Evolutionary conservation across 2,113 vertebrate genomes (phyloP).

Genomic region (Crotalus helleri): DNA sequence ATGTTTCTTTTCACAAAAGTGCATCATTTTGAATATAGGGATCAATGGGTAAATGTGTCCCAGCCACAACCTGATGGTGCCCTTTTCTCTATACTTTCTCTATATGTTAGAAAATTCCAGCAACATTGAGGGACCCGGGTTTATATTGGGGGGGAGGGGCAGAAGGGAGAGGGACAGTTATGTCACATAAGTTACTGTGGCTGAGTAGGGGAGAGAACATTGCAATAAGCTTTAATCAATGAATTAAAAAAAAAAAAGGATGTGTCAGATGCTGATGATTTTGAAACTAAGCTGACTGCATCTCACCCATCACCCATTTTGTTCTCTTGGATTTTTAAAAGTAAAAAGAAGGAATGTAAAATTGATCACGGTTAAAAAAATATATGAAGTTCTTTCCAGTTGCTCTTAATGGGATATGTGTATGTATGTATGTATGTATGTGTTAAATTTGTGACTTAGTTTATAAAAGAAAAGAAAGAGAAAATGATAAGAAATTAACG

Average conservation of each 20-base stretch:
- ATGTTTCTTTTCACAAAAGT: neutral
- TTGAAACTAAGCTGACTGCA: neutral
- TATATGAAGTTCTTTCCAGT: neutral
- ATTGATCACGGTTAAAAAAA: neutral
- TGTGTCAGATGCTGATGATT: neutral
- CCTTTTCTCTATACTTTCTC: neutral
- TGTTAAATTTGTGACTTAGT: neutral
- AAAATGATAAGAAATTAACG: neutral
- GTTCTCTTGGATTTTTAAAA: neutral
- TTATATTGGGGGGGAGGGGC: neutral
- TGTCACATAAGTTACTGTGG: accelerated
- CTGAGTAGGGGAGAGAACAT: neutral
- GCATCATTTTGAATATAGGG: neutral
- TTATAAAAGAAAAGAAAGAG: neutral
- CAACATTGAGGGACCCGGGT: neutral
- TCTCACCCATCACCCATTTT: neutral
- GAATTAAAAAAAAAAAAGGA: too few species aligned
- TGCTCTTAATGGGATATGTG: neutral
- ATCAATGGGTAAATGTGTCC: neutral
- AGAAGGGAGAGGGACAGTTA: neutral
- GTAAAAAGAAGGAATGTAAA: neutral
- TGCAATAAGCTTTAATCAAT: neutral
- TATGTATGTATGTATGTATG: neutral
- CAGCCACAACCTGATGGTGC: neutral
- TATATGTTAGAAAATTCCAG: neutral